phyloP scores from a whole-genome alignment of 1,140 invertebrate species.

The Hestina assimilis region DNA sequence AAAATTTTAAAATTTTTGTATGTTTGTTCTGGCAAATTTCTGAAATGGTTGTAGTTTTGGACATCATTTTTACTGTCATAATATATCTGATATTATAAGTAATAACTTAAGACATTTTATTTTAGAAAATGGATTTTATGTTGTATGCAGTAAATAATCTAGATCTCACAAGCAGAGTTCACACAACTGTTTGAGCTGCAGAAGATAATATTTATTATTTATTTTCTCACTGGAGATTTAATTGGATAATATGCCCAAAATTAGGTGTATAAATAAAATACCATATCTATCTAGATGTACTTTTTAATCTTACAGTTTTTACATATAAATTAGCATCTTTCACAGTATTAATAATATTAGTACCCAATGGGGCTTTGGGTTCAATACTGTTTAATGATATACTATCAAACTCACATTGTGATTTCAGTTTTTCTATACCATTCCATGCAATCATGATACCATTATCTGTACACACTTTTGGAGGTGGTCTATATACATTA shows the following conservation, averaged over 20 bases:
- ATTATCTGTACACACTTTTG: slow-evolving; percentile 97
- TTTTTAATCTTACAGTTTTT: slow-evolving; percentile 51
- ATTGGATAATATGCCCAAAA: too few relatives aligned
- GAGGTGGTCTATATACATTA: slow-evolving; percentile 86
- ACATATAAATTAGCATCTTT: slow-evolving; percentile 48
- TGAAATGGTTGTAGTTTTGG: too few relatives aligned
- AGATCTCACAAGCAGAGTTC: background rate
- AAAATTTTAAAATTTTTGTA: too few relatives aligned
- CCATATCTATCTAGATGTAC: slow-evolving; percentile 1
- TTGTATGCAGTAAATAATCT: background rate
- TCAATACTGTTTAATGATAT: slow-evolving; percentile 41
- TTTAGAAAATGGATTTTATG: too few relatives aligned
- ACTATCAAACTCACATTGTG: slow-evolving; percentile 35
- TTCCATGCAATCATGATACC: slow-evolving; percentile 99
- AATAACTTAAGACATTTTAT: background rate
- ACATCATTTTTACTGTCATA: too few relatives aligned
- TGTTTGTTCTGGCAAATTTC: too few relatives aligned
- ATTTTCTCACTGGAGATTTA: too few relatives aligned
- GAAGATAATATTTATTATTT: too few relatives aligned
- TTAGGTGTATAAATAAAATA: background rate
- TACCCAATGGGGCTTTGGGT: slow-evolving; percentile 50
- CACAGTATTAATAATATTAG: slow-evolving; percentile 46
- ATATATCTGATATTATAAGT: background rate
- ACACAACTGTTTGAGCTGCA: too few relatives aligned
- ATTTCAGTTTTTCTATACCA: slow-evolving; percentile 87